Evolutionary conservation across 2,888 invertebrate species (phyloP).

Genomic region (Dromius quadrimaculatus): DNA sequence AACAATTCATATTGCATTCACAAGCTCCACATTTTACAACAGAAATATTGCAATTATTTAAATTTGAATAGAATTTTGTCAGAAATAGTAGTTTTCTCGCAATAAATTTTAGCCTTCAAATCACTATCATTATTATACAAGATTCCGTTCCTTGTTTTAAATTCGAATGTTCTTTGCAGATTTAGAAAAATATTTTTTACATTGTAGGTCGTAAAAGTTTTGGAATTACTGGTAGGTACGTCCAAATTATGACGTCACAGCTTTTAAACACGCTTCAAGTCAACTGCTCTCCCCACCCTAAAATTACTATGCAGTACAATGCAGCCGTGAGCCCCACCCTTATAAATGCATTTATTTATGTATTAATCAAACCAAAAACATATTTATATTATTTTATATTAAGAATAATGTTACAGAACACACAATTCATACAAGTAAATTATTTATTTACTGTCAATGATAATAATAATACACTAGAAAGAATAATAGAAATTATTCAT

Average conservation of each 20-base stretch:
- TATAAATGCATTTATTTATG: slow-evolving; percentile 45
- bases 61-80: too few species aligned
- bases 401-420: slow-evolving; percentile 8
- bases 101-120: too few species aligned
- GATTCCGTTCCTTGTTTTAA: too few species aligned
- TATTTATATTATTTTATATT: slow-evolving; percentile 11
- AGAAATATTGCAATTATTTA: too few species aligned
- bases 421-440: slow-evolving; percentile 34
- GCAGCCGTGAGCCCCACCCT: slow-evolving; percentile 50
- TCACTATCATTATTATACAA: too few species aligned
- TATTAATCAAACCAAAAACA: slow-evolving; percentile 48
- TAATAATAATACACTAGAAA: slow-evolving; percentile 32
- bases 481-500: slow-evolving; percentile 28
- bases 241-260: slow-evolving; percentile 31
- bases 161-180: too few species aligned
- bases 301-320: slow-evolving; percentile 50
- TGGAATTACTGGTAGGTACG: slow-evolving; percentile 4
- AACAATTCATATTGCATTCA: too few species aligned
- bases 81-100: too few species aligned
- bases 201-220: slow-evolving; percentile 35
- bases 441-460: slow-evolving; percentile 43
- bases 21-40: too few species aligned
- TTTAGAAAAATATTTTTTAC: too few species aligned
- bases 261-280: slow-evolving; percentile 35
- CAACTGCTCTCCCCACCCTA: slow-evolving; percentile 44